phyloP scores from a whole-genome alignment of 2,113 vertebrate species.

The Lagopus muta region DNA sequence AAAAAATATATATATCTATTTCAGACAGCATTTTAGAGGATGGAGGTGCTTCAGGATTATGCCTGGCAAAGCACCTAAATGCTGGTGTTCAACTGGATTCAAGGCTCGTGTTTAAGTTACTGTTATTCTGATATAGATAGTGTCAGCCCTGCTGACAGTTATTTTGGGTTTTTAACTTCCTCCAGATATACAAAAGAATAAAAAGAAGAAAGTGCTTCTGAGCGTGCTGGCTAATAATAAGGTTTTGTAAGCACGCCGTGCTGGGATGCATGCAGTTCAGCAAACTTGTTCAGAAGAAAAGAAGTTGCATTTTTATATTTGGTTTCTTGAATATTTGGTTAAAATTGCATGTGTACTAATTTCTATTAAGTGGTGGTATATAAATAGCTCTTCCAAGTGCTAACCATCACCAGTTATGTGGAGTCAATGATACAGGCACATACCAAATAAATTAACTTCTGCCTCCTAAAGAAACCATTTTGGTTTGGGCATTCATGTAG shows the following conservation, averaged over 20 bases:
- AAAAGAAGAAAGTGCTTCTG: not conserved
- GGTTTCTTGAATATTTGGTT: not conserved
- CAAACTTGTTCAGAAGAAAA: not conserved
- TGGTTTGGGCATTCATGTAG: not conserved
- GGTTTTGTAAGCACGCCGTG: not conserved
- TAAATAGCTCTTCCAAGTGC: slow-evolving; percentile 10
- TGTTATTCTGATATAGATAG: not conserved
- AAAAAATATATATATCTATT: not conserved
- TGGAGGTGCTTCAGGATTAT: not conserved
- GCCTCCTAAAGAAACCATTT: not conserved
- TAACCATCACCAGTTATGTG: not conserved
- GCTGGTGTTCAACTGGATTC: not conserved
- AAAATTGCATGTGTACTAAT: not conserved
- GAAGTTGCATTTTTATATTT: not conserved
- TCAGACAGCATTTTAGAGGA: not conserved
- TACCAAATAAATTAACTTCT: not conserved
- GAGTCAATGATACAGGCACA: not conserved
- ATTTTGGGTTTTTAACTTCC: not conserved
- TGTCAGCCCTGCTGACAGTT: not conserved
- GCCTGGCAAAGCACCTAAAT: not conserved
- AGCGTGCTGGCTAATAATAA: not conserved
- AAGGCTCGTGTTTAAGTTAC: not conserved
- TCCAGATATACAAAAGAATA: not conserved
- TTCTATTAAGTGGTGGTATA: not conserved
- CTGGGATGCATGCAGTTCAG: not conserved